Evolutionary conservation across 2,888 invertebrate species (phyloP).

Genomic region (Plagodis dolabraria): DNA sequence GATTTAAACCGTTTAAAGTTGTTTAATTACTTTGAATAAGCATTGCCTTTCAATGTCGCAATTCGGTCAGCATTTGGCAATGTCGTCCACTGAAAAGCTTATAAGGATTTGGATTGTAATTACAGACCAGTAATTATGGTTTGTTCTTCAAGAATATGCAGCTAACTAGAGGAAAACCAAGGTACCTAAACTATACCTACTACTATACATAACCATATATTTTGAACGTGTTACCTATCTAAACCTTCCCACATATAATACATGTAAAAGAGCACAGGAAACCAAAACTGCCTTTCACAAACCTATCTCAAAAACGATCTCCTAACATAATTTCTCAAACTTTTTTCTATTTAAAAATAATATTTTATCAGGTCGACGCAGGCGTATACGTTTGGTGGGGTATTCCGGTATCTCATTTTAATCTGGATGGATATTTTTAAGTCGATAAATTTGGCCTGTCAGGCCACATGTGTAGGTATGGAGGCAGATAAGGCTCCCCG

Average conservation of each 20-base stretch:
- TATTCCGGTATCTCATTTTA: slow-evolving; percentile 72
- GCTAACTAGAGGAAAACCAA: too few relatives aligned
- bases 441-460: slow-evolving; percentile 83
- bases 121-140: too few relatives aligned
- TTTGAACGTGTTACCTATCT: neutral
- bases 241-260: slow-evolving; percentile 1
- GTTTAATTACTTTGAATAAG: too few relatives aligned
- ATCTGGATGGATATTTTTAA: slow-evolving; percentile 80
- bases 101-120: too few relatives aligned
- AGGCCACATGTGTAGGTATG: slow-evolving; percentile 73
- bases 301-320: slow-evolving; percentile 35
- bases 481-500: slow-evolving; percentile 68
- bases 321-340: slow-evolving; percentile 44
- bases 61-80: too few relatives aligned
- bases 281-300: slow-evolving; percentile 34
- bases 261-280: slow-evolving; percentile 30
- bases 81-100: too few relatives aligned
- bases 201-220: too few relatives aligned
- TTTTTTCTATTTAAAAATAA: slow-evolving; percentile 55
- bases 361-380: slow-evolving; percentile 59
- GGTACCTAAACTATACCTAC: too few relatives aligned
- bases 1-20: too few relatives aligned
- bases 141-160: too few relatives aligned
- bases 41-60: too few relatives aligned
- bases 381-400: slow-evolving; percentile 50